Conservation (phyloP, 2,113 vertebrate genomes). For the Toxostoma redivivum region DNA sequence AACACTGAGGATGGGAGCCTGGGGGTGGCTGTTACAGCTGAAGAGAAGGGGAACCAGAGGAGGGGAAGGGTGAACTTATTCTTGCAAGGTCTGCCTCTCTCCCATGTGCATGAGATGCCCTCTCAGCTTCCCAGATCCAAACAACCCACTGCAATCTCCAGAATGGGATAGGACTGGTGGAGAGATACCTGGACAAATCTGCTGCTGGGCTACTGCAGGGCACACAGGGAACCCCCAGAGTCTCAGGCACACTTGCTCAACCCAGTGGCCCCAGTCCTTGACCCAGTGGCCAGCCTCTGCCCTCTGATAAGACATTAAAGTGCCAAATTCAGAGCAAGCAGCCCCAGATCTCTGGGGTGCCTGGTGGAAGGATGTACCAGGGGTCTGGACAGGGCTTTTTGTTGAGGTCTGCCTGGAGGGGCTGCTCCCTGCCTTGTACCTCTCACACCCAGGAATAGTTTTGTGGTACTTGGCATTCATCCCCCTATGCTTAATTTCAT, state of each 20-base stretch:
- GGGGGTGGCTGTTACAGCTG: not conserved
- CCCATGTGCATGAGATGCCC: not conserved
- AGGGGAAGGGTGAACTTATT: not conserved
- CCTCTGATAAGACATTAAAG: not conserved
- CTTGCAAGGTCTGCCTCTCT: not conserved
- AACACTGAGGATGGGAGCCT: not conserved
- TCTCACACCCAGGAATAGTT: slow-evolving; percentile 15
- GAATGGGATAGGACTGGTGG: not conserved
- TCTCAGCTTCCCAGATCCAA: not conserved
- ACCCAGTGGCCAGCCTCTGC: not conserved
- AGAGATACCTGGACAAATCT: not conserved
- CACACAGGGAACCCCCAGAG: not conserved
- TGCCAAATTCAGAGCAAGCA: not conserved
- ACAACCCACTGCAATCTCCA: no score
- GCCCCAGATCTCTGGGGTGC: not conserved
- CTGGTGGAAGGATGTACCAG: not conserved
- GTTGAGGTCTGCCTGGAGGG: not conserved
- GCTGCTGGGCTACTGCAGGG: not conserved
- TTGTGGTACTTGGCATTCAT: slow-evolving; percentile 33
- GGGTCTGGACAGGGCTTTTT: not conserved
- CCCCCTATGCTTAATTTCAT: slow-evolving; percentile 29
- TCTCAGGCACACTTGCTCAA: not conserved
- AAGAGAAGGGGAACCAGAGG: not conserved
- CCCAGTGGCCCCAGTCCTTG: not conserved
- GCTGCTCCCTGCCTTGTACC: not conserved